Percentiles rank a stretch among this genome's conserved stretches.
phyloP scores from a whole-genome alignment of 2,797 vertebrate species.

The Chanos chanos region DNA sequence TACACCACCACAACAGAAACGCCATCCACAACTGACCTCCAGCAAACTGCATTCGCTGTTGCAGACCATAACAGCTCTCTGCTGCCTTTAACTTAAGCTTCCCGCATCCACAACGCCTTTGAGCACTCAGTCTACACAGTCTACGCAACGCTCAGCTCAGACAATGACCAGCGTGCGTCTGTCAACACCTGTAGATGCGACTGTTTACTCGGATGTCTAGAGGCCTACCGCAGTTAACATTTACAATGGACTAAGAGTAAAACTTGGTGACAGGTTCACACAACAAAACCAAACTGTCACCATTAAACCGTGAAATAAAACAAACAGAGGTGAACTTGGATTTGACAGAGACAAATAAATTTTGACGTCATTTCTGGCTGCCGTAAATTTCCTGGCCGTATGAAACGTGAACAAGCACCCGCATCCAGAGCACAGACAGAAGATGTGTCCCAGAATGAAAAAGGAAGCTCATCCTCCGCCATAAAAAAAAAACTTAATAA shows the following conservation, averaged over 20 bases:
- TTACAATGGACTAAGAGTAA: not conserved
- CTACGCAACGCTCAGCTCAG: not conserved
- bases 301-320: not conserved
- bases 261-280: slow-evolving; percentile 7
- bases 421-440: too few relatives aligned
- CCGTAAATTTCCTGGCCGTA: too few relatives aligned
- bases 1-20: not conserved
- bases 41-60: not conserved
- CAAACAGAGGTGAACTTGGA: slow-evolving; percentile 12
- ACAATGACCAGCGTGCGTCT: not conserved
- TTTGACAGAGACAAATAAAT: not conserved
- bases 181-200: not conserved
- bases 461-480: too few relatives aligned
- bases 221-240: slow-evolving; percentile 10
- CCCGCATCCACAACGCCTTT: not conserved
- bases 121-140: slow-evolving; percentile 1
- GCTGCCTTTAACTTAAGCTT: slow-evolving; percentile 1
- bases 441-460: too few relatives aligned
- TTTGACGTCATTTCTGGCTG: too few relatives aligned
- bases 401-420: too few relatives aligned
- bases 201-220: slow-evolving; percentile 13
- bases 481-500: too few relatives aligned
- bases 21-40: not conserved
- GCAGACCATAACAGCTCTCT: slow-evolving; percentile 8
- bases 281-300: not conserved